A percentile compares a stretch with the other conserved stretches of the same genome.
Evolutionary conservation across 2,888 invertebrate species (phyloP).

Genomic region (Apeira syringaria): DNA sequence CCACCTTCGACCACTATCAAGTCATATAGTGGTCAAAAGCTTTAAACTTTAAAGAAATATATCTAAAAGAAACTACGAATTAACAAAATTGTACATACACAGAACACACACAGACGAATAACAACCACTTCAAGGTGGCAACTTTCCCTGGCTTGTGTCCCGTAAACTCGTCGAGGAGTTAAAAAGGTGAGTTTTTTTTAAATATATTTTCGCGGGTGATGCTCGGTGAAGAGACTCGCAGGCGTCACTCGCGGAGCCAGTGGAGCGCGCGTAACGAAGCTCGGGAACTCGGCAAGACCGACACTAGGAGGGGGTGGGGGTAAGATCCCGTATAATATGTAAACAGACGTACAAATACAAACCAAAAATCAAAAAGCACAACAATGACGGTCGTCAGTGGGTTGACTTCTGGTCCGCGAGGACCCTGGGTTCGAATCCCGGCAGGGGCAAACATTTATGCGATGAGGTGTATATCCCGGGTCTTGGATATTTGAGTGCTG

Average conservation of each 20-base stretch:
- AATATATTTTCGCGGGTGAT: conserved; percentile 65
- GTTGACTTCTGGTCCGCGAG: too few relatives aligned
- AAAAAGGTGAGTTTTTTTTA: conserved; percentile 65
- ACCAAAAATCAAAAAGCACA: too few relatives aligned
- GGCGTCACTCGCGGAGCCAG: conserved; percentile 72
- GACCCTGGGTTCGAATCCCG: too few relatives aligned
- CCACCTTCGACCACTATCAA: too few relatives aligned
- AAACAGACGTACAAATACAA: not conserved
- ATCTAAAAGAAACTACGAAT: too few relatives aligned
- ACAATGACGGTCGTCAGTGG: too few relatives aligned
- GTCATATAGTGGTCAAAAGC: too few relatives aligned
- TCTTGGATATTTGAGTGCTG: too few relatives aligned
- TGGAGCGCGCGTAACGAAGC: conserved; percentile 76
- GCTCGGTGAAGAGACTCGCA: conserved; percentile 65
- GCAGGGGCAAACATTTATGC: too few relatives aligned
- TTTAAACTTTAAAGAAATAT: too few relatives aligned
- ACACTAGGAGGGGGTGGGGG: conserved; percentile 29
- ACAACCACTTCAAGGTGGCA: conserved; percentile 40
- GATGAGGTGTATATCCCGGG: too few relatives aligned
- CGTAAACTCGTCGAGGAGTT: conserved; percentile 59
- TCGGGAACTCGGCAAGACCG: conserved; percentile 30
- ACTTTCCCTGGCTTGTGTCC: conserved; percentile 44
- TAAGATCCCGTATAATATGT: not conserved
- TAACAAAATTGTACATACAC: too few relatives aligned
- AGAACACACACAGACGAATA: conserved; percentile 25